Percentiles rank a stretch among this genome's conserved stretches.
phyloP scores from a whole-genome alignment of 2,888 invertebrate species.

The Corbicula japonica region DNA sequence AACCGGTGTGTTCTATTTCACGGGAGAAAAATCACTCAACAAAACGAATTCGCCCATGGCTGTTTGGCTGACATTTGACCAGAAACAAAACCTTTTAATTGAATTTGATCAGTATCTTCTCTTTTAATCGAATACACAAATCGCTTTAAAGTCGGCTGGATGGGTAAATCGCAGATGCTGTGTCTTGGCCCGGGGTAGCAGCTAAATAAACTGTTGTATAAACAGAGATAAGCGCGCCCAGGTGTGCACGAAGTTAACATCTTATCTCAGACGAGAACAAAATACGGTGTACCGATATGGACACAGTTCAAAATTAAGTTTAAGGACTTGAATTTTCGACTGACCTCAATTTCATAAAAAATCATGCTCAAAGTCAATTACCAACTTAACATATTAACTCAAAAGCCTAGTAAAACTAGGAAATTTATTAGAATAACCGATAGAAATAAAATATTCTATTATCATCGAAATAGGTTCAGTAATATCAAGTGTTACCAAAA shows the following conservation, averaged over 20 bases:
- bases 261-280: slow-evolving; percentile 22
- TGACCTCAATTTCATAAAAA: no score
- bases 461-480: no score
- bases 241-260: slow-evolving; percentile 48
- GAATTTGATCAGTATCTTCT: slow-evolving; percentile 29
- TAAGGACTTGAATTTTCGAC: no score
- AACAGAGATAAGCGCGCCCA: slow-evolving; percentile 57
- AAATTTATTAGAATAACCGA: no score
- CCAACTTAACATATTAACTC: no score
- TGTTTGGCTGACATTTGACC: slow-evolving; percentile 44
- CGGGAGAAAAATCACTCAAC: slow-evolving; percentile 13
- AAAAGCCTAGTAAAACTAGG: no score
- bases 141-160: slow-evolving; percentile 7
- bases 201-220: slow-evolving; percentile 47
- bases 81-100: slow-evolving; percentile 35
- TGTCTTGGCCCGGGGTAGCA: slow-evolving; percentile 28
- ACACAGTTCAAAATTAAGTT: background rate
- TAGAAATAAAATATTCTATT: no score
- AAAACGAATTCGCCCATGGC: slow-evolving; percentile 33
- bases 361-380: no score
- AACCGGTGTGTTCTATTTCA: slow-evolving; percentile 20
- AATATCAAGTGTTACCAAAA: no score
- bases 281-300: background rate
- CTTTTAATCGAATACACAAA: slow-evolving; percentile 43
- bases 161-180: slow-evolving; percentile 21